These are phyloP conservation scores for Lottia gigantea DNA, from an alignment of 2,888 invertebrate species.

Conservation along the genomic window DNA sequence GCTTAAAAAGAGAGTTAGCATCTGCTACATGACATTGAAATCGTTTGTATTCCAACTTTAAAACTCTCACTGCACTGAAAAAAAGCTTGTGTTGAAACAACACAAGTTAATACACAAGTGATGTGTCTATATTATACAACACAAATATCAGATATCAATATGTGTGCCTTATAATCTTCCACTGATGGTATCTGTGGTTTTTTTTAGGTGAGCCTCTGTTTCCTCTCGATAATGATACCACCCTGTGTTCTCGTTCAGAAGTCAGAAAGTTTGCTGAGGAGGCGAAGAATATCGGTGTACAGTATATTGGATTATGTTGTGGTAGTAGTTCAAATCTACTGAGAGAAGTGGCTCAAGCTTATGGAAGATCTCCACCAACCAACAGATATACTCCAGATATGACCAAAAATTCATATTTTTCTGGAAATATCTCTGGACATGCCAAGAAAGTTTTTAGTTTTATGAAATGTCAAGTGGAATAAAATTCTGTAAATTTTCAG, in stretches of 20 bases:
- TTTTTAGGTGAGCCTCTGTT: conserved; percentile 48
- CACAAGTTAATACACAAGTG: too few relatives aligned
- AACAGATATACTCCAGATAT: conserved; percentile 46
- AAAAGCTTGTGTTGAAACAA: too few relatives aligned
- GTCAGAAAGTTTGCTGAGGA: conserved; percentile 51
- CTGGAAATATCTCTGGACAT: neutral
- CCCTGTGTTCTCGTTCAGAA: conserved; percentile 42
- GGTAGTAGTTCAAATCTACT: conserved; percentile 52
- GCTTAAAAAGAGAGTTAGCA: too few relatives aligned
- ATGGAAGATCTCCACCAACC: conserved; percentile 50
- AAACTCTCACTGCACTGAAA: too few relatives aligned
- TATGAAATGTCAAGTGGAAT: neutral
- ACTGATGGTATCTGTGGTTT: too few relatives aligned
- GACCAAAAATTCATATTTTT: conserved; percentile 25
- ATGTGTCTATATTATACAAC: too few relatives aligned
- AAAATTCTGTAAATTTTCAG: too few relatives aligned
- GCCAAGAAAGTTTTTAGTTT: neutral
- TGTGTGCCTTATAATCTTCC: too few relatives aligned
- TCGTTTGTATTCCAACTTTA: too few relatives aligned
- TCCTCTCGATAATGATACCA: conserved; percentile 44
- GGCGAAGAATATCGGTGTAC: conserved; percentile 47
- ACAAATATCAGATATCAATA: too few relatives aligned
- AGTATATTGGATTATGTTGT: conserved; percentile 62
- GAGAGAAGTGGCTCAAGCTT: conserved; percentile 48
- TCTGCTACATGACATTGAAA: too few relatives aligned